phyloP scores from a whole-genome alignment of 2,113 vertebrate species.

The Tenebrosternarchus preto region DNA sequence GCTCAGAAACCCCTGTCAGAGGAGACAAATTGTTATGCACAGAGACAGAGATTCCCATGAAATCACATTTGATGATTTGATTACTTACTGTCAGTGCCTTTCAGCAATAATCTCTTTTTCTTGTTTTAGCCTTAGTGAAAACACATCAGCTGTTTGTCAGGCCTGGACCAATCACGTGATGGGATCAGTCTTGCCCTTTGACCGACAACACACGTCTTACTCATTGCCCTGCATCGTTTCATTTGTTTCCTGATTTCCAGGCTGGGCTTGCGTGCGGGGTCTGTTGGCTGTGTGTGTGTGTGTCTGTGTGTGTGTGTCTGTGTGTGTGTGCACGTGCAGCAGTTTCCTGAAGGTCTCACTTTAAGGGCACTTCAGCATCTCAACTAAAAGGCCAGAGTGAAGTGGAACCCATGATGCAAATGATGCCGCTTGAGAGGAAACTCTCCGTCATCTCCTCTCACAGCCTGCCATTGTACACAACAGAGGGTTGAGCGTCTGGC shows the following conservation, averaged over 20 bases:
- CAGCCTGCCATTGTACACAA: slow-evolving; percentile 41
- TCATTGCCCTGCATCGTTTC: slow-evolving; percentile 1
- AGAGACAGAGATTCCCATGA: background rate
- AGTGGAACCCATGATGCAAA: slow-evolving; percentile 55
- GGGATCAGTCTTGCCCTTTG: slow-evolving; percentile 11
- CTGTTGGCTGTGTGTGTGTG: slow-evolving; percentile 26
- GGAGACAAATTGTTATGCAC: slow-evolving; percentile 6
- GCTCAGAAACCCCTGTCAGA: slow-evolving; percentile 38
- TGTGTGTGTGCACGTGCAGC: slow-evolving; percentile 32
- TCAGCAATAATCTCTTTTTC: background rate
- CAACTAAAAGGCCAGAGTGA: slow-evolving; percentile 38
- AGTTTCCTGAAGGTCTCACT: slow-evolving; percentile 43
- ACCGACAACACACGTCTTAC: slow-evolving; percentile 12
- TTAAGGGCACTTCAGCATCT: slow-evolving; percentile 55
- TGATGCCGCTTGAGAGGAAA: slow-evolving; percentile 47
- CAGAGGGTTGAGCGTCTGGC: too few relatives aligned
- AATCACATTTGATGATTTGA: slow-evolving; percentile 36
- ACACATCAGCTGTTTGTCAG: background rate
- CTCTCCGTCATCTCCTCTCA: slow-evolving; percentile 35
- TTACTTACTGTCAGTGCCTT: slow-evolving; percentile 38
- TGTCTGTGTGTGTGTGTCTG: slow-evolving; percentile 6
- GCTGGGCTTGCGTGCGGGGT: slow-evolving; percentile 2
- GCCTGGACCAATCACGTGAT: slow-evolving; percentile 33
- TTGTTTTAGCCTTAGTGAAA: background rate
- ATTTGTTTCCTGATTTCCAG: background rate